Evolutionary conservation across 92 coral and sea anemone species (phyloP), one percentile per base, ranked within the genome.

Genomic region (Porites divaricata): DNA sequence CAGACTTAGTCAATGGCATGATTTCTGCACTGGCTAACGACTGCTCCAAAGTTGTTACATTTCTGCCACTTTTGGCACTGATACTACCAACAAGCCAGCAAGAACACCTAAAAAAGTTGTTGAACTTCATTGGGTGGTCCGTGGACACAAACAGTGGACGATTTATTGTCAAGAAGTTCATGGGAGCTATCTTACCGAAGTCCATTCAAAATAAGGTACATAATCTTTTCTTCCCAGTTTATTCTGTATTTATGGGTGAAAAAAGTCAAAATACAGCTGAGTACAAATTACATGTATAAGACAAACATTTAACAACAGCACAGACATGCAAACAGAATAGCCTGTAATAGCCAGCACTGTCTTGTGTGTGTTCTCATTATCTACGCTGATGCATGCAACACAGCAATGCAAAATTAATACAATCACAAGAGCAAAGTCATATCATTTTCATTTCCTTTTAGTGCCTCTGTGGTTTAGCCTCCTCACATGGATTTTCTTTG

Each of bases 131-230:
- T 75, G 86, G 90, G 73, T 89, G n/a, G 41, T 83, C 81, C 61
- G n/a, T 2, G 2, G 74, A 75, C 17, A 63, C 71, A 22, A 28
- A 26, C 15, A 65, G 66, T 65, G 88, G 87, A 50, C 90, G 93
- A 74, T 92, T 87, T 67, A 78, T 94, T 4, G 80, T 89, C 28
- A 87, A 92, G 89, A 93, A 82, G 74, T 95, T 97, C 64, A 87
- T 91, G 71, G 84, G 88, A 77, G 95, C 91, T 13, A 90, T 96
- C 51, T 80, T 96, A 24, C 99, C 99, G 22, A 86, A 41, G 61
- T 66, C 69, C 14, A 35, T 86, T 0, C 61, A 56, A 48, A 48
- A 86, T 75, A 84, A 85, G 81, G 89, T 89, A 24, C 13, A 79
- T 80, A 15, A 7, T 13, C 67, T 65, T 0, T 21, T 61, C 19